Evolutionary conservation across 2,888 invertebrate genomes (phyloP).

Genomic region (Scrobipalpa costella): DNA sequence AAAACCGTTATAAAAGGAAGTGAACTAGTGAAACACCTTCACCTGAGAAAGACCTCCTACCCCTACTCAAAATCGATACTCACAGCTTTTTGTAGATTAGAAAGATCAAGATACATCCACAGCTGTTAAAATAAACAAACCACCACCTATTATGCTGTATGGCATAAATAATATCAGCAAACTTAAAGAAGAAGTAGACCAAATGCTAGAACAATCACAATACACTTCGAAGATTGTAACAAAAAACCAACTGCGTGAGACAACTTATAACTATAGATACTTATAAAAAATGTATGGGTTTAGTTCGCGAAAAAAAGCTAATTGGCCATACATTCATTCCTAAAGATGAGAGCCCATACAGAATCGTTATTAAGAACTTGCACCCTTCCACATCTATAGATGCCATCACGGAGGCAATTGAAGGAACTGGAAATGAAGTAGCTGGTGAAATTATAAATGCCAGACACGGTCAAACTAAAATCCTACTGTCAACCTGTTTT

Average conservation of each 20-base stretch:
- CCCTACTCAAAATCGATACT: too few relatives aligned
- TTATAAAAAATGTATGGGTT: neutral
- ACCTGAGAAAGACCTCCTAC: too few relatives aligned
- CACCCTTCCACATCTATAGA: neutral
- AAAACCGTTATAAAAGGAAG: too few relatives aligned
- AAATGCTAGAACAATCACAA: neutral
- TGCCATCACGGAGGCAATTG: neutral
- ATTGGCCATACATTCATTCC: slow-evolving; percentile 7
- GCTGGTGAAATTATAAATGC: neutral
- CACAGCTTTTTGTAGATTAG: too few relatives aligned
- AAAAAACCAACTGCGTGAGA: slow-evolving; percentile 30
- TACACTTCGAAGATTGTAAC: slow-evolving; percentile 29
- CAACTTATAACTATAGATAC: too few relatives aligned
- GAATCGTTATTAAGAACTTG: too few relatives aligned
- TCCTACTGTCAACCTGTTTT: too few relatives aligned
- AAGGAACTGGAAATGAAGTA: neutral
- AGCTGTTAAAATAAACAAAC: neutral
- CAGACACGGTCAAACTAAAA: neutral
- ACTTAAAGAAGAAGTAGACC: neutral
- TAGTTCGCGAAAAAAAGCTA: neutral
- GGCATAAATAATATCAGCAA: neutral
- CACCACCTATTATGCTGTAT: slow-evolving; percentile 8
- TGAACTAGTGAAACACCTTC: too few relatives aligned
- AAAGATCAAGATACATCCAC: too few relatives aligned
- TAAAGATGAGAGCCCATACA: neutral